A percentile compares a stretch with the other conserved stretches of the same genome.
Evolutionary conservation across 1,140 invertebrate species (phyloP).

Genomic region (Cotesia vestalis): DNA sequence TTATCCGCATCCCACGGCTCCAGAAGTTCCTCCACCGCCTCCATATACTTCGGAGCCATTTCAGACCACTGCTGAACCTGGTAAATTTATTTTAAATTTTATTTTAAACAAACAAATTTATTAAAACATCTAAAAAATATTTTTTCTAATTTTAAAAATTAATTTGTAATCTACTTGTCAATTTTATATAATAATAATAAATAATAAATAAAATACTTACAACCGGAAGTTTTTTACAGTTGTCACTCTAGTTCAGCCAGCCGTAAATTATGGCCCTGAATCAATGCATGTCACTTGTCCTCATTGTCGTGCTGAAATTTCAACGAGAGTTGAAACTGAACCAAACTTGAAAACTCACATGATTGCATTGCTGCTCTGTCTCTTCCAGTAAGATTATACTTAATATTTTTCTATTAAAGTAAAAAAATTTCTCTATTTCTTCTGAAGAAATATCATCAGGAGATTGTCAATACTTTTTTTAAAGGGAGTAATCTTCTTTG

Average conservation of each 20-base stretch:
- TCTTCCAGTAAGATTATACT: constrained; percentile 63
- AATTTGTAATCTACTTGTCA: background rate
- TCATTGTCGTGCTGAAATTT: constrained; percentile 65
- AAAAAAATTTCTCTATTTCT: constrained; percentile 33
- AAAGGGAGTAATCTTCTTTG: too few species aligned
- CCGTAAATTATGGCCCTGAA: constrained; percentile 58
- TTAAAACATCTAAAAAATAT: background rate
- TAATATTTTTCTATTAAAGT: background rate
- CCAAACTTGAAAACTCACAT: constrained; percentile 69
- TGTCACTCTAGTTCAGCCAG: constrained; percentile 38
- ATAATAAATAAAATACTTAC: constrained; percentile 8
- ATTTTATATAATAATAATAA: background rate
- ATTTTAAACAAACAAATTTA: too few species aligned
- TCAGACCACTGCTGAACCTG: constrained; percentile 14
- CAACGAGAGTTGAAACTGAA: constrained; percentile 64
- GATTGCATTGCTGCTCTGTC: constrained; percentile 69
- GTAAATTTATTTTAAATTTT: background rate
- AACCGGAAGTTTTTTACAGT: constrained; percentile 31
- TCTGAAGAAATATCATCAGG: too few species aligned
- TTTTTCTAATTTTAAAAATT: background rate
- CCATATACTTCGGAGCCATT: constrained; percentile 34
- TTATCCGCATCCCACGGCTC: constrained; percentile 33
- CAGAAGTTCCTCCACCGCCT: constrained; percentile 41
- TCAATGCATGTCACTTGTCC: constrained; percentile 66
- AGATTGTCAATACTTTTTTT: too few species aligned